Percentiles rank a stretch among this genome's conserved stretches.
These are phyloP conservation scores for Andrena marginata DNA, from an alignment of 2,888 invertebrate genomes.

Conservation along the genomic window DNA sequence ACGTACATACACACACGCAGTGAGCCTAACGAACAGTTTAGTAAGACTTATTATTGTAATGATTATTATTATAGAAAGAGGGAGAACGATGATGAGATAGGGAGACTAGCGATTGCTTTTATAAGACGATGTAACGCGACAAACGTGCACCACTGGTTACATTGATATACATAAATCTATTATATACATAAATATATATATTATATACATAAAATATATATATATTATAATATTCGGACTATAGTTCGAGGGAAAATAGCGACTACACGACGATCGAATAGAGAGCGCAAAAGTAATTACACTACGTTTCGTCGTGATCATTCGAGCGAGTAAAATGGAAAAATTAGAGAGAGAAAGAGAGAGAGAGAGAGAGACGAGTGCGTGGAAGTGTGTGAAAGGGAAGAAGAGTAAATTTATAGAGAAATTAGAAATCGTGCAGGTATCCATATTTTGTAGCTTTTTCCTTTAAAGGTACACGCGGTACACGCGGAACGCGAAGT, in stretches of 20 bases:
- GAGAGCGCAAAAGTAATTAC: slow-evolving; percentile 24
- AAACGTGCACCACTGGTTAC: slow-evolving; percentile 59
- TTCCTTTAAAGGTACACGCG: slow-evolving; percentile 77
- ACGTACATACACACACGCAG: slow-evolving; percentile 15
- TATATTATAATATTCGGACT: slow-evolving; percentile 61
- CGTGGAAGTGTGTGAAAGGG: not conserved
- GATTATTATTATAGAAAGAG: slow-evolving; percentile 39
- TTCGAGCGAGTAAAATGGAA: slow-evolving; percentile 23
- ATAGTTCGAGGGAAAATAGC: slow-evolving; percentile 47
- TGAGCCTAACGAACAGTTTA: slow-evolving; percentile 52
- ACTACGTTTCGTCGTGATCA: slow-evolving; percentile 24
- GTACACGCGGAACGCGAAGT: slow-evolving; percentile 78
- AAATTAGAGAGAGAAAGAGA: slow-evolving; percentile 5
- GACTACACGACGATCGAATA: slow-evolving; percentile 25
- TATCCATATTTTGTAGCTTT: slow-evolving; percentile 83
- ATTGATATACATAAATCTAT: slow-evolving; percentile 64
- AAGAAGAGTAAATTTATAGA: slow-evolving; percentile 17
- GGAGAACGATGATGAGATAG: not conserved
- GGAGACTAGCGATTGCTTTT: slow-evolving; percentile 64
- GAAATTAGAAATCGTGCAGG: slow-evolving; percentile 53
- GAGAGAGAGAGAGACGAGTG: slow-evolving; percentile 8
- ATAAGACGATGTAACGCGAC: slow-evolving; percentile 59
- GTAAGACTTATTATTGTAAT: slow-evolving; percentile 57
- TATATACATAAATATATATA: slow-evolving; percentile 63
- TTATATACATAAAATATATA: slow-evolving; percentile 56